These are phyloP conservation scores for Festucalex cinctus DNA, from an alignment of 2,113 vertebrate genomes.

Conservation along the genomic window DNA sequence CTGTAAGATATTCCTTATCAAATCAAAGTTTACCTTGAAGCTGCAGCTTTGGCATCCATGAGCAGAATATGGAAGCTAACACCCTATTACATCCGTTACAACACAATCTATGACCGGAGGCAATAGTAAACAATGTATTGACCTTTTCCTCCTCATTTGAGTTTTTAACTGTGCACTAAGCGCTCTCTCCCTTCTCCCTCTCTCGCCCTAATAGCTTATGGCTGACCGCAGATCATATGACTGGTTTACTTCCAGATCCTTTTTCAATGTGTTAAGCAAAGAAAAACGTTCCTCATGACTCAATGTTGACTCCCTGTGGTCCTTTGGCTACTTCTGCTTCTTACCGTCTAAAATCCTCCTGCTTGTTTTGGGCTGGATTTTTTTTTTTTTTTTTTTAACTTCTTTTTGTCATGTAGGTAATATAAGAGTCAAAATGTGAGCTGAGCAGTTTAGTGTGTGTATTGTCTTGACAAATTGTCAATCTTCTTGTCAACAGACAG, in stretches of 20 bases:
- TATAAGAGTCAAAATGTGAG: not conserved
- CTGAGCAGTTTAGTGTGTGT: too few relatives aligned
- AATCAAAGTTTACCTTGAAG: not conserved
- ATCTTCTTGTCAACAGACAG: too few relatives aligned
- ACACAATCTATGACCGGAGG: not conserved
- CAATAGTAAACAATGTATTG: constrained; percentile 4
- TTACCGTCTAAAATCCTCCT: not conserved
- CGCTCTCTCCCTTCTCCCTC: constrained; percentile 8
- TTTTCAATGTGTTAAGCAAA: constrained; percentile 18
- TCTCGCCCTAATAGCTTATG: constrained; percentile 42
- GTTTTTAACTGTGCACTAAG: constrained; percentile 4
- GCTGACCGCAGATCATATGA: constrained; percentile 64
- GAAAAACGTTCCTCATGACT: not conserved
- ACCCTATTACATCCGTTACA: constrained; percentile 13
- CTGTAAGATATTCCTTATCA: not conserved
- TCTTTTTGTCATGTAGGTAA: not conserved
- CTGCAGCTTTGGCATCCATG: not conserved
- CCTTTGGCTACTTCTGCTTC: not conserved
- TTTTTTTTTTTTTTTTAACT: not conserved
- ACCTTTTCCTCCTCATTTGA: constrained; percentile 5
- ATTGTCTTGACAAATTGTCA: too few relatives aligned
- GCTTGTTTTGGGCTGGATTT: not conserved
- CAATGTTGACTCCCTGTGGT: not conserved
- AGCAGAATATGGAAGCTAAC: not conserved
- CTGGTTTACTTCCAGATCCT: constrained; percentile 30